Percentiles rank a stretch among this genome's conserved stretches.
Evolutionary conservation across 92 coral and sea anemone genomes (phyloP).

Genomic region (Nematostella vectensis): DNA sequence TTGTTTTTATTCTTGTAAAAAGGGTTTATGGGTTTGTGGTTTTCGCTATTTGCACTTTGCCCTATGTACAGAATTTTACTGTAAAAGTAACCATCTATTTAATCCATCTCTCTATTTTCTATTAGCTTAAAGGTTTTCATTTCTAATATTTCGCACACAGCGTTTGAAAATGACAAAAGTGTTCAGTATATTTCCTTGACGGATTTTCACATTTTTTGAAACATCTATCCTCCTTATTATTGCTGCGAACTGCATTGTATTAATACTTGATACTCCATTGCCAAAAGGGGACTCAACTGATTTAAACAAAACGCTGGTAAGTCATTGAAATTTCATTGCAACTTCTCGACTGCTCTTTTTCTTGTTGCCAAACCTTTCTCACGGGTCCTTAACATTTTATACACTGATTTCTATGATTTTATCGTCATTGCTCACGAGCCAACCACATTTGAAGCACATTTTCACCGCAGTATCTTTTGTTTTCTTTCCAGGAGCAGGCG

Average conservation of each 20-base stretch:
- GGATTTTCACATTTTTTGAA: slow-evolving; percentile 60
- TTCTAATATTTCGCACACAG: not conserved
- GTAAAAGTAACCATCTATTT: too few species aligned
- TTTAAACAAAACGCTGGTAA: slow-evolving; percentile 67
- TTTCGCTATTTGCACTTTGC: not conserved
- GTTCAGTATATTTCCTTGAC: slow-evolving; percentile 39
- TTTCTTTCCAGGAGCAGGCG: slow-evolving; percentile 54
- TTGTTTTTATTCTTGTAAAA: not conserved
- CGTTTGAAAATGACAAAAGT: not conserved
- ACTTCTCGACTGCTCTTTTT: not conserved
- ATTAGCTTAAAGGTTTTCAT: not conserved
- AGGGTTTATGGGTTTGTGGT: not conserved
- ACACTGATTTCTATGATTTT: too few species aligned
- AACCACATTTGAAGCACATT: too few species aligned
- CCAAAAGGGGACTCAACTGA: slow-evolving; percentile 90
- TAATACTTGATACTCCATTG: slow-evolving; percentile 83
- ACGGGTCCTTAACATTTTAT: not conserved
- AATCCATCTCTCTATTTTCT: not conserved
- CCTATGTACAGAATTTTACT: not conserved
- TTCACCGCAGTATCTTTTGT: too few species aligned
- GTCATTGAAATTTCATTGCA: slow-evolving; percentile 5
- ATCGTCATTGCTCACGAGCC: too few species aligned
- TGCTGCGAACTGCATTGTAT: slow-evolving; percentile 94
- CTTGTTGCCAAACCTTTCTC: not conserved
- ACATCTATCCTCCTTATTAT: slow-evolving; percentile 90